Conservation (phyloP, 2,797 vertebrate genomes). For the Mastacembelus armatus region DNA sequence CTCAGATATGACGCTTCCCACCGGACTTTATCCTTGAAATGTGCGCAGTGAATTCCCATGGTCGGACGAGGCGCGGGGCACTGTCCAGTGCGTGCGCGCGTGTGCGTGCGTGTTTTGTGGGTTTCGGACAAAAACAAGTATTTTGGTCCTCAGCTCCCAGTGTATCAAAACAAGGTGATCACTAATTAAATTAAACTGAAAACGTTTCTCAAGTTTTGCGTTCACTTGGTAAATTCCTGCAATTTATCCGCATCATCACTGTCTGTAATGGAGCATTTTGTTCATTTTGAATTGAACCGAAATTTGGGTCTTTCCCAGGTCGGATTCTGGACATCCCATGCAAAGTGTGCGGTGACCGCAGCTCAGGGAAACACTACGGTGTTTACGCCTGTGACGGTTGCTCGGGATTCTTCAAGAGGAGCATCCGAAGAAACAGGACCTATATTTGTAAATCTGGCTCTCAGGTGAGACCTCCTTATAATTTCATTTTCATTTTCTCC, state of each 20-base stretch:
- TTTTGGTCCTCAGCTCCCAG: constrained; percentile 12
- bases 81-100: constrained; percentile 50
- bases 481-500: too few relatives aligned
- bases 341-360: constrained; percentile 98
- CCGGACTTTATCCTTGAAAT: constrained; percentile 78
- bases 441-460: constrained; percentile 99
- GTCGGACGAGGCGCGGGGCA: constrained; percentile 54
- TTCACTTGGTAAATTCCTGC: background rate
- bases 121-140: constrained; percentile 32
- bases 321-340: constrained; percentile 98
- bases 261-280: too few relatives aligned
- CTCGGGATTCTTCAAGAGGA: constrained; percentile 99
- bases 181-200: background rate
- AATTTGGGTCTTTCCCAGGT: constrained; percentile 80
- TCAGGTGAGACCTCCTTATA: constrained; percentile 86
- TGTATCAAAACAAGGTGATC: constrained; percentile 2
- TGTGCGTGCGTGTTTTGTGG: constrained; percentile 21
- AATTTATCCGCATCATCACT: background rate
- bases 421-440: constrained; percentile 96
- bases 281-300: background rate
- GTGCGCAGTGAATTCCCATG: constrained; percentile 79
- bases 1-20: constrained; percentile 85
- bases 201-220: background rate
- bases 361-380: constrained; percentile 98
- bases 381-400: constrained; percentile 98